These are phyloP conservation scores for Dryomyza anilis DNA, from an alignment of 2,888 invertebrate species.

Conservation along the genomic window DNA sequence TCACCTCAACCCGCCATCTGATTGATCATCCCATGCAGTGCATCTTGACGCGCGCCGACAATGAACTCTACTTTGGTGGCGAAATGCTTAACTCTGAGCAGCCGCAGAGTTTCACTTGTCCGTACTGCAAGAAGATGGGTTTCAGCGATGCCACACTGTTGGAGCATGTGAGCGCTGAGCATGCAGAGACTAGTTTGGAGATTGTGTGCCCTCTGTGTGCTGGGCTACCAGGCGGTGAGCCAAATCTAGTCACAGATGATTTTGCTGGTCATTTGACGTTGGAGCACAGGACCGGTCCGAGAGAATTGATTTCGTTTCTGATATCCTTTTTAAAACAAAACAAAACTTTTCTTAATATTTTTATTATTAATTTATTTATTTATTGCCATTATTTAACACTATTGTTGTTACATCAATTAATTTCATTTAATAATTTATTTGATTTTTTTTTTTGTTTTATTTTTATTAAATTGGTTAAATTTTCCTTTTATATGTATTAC, in stretches of 20 bases:
- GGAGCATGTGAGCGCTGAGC: slow-evolving; percentile 89
- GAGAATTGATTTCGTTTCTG: slow-evolving; percentile 91
- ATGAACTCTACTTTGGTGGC: slow-evolving; percentile 95
- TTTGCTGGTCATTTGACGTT: slow-evolving; percentile 94
- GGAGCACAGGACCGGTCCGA: slow-evolving; percentile 87
- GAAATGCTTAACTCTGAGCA: slow-evolving; percentile 90
- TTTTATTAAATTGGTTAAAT: background rate
- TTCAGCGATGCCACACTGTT: slow-evolving; percentile 90
- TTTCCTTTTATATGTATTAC: background rate
- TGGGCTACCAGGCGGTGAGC: slow-evolving; percentile 94
- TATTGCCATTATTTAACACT: background rate
- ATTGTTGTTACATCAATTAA: background rate
- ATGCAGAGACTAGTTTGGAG: slow-evolving; percentile 89
- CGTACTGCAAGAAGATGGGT: slow-evolving; percentile 96
- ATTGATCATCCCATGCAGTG: slow-evolving; percentile 99
- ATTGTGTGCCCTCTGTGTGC: slow-evolving; percentile 99
- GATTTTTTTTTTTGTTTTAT: background rate
- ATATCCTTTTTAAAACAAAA: slow-evolving; percentile 68
- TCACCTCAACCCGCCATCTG: slow-evolving; percentile 89
- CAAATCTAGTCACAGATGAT: slow-evolving; percentile 97
- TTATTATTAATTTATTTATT: background rate
- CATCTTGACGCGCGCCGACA: slow-evolving; percentile 94
- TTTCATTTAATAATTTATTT: background rate
- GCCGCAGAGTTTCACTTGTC: slow-evolving; percentile 96
- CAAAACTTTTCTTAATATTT: background rate